Base-by-base conservation (phyloP, 2,797 vertebrate genomes). In the Cynopterus sphinx region DNA sequence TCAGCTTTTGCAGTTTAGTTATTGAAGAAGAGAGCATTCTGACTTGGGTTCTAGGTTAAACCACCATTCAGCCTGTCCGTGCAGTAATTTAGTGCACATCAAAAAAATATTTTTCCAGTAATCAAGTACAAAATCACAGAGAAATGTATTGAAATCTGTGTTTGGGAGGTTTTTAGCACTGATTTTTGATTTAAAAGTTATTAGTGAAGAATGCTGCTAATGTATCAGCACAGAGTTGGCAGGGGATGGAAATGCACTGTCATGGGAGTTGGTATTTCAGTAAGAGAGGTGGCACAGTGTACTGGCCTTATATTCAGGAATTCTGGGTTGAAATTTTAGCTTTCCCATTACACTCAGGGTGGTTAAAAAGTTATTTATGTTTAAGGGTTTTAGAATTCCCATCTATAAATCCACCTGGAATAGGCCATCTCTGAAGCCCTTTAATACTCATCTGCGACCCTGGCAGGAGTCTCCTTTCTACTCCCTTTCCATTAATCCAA, bases 91-190 rank as follows among this genome's bases (percentile, higher is more conserved):
- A 84, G 87, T 65, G 6, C 10, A 77, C 21, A 61, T 73, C 3
- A 73, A 33, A 82, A 9, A 33, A 90, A 95, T 49, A 75, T 57
- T 13, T 19, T 28, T 84, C 81, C n/a, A 81, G 51, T 55, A 93
- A 49, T 41, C n/a, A 49, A 94, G 33, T 67, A 12, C 36, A 90
- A 95, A 96, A 90, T 65, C 55, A 83, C 59, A 93, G 39, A 46
- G 11, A 57, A 84, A 75, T 65, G 51, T 87, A n/a, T 85, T 89
- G 49, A 95, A 61, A 95, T 77, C 71, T 71, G 5, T 49, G 70
- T 83, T 82, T 36, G n/a, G 61, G 31, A 67, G 46, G 61, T 31
- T 86, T 65, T 73, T 89, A 87, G 39, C 28, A 15, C 46, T 49
- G 4, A 86, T 46, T 70, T 82, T 71, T 79, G 1, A 91, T 49